Percentiles rank a stretch among this genome's conserved stretches.
phyloP scores from a whole-genome alignment of 2,888 invertebrate genomes.

The Ophion obscuratus region DNA sequence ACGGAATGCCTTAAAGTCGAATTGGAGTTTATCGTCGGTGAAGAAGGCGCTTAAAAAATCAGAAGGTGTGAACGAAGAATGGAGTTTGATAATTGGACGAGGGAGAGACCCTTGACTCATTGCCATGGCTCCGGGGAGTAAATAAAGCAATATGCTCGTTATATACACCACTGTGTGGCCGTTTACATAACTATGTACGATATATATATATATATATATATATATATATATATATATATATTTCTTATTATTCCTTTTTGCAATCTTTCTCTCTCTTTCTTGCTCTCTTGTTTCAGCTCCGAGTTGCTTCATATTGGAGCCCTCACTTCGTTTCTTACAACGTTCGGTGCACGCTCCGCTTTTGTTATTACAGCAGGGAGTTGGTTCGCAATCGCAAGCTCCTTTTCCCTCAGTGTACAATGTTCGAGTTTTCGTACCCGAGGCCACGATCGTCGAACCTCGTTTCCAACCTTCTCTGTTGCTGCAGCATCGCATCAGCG shows the following conservation, averaged over 20 bases:
- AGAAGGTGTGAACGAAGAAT: conserved; percentile 21
- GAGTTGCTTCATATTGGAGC: conserved; percentile 15
- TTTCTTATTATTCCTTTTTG: too few species aligned
- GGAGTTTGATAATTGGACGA: conserved; percentile 63
- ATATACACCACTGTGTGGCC: conserved; percentile 18
- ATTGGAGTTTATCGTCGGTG: conserved; percentile 1
- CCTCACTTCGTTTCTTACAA: conserved; percentile 45
- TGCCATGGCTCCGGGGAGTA: background rate
- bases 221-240: too few species aligned
- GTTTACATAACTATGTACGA: too few species aligned
- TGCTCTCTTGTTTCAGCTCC: background rate
- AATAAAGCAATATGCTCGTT: conserved; percentile 30
- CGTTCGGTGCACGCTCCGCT: conserved; percentile 53
- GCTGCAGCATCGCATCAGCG: background rate
- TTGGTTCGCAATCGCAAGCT: conserved; percentile 53
- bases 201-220: too few species aligned
- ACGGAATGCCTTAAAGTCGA: background rate
- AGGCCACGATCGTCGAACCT: conserved; percentile 40
- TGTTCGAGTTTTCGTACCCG: conserved; percentile 7
- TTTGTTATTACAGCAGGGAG: conserved; percentile 51
- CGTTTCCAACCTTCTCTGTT: conserved; percentile 29
- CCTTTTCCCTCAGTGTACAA: background rate
- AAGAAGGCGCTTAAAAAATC: background rate
- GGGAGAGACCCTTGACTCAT: conserved; percentile 62
- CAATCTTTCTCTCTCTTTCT: background rate